These are phyloP conservation scores for Camponotus floridanus DNA, from an alignment of 1,140 invertebrate species.

Conservation along the genomic window DNA sequence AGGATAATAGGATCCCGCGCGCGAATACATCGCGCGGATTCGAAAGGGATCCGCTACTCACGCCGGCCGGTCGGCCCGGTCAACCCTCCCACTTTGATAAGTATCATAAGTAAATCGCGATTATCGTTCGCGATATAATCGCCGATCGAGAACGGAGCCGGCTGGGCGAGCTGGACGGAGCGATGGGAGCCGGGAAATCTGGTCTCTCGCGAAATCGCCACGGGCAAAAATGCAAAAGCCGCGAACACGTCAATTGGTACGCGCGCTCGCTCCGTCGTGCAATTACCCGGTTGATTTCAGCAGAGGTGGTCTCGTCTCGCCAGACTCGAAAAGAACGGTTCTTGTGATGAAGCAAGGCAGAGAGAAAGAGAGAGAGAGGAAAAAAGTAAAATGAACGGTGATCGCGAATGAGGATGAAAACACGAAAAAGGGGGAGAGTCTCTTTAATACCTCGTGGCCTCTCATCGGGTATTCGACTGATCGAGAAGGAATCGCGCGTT, in stretches of 20 bases:
- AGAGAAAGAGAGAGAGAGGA: background rate
- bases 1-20: slow-evolving; percentile 51
- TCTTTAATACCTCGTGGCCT: slow-evolving; percentile 70
- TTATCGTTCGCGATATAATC: slow-evolving; percentile 65
- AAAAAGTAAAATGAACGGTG: background rate
- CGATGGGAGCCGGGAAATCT: slow-evolving; percentile 52
- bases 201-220: slow-evolving; percentile 69
- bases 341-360: background rate
- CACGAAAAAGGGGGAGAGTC: slow-evolving; percentile 27
- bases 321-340: slow-evolving; percentile 20
- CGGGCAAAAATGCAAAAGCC: slow-evolving; percentile 75
- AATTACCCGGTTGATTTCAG: slow-evolving; percentile 76
- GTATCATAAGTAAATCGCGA: slow-evolving; percentile 79
- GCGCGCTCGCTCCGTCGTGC: slow-evolving; percentile 64
- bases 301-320: slow-evolving; percentile 43
- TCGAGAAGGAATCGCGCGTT: slow-evolving; percentile 57
- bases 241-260: slow-evolving; percentile 49
- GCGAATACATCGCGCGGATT: slow-evolving; percentile 20
- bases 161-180: background rate
- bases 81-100: slow-evolving; percentile 62
- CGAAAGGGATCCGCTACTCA: slow-evolving; percentile 68
- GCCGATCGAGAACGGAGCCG: slow-evolving; percentile 59
- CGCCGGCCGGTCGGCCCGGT: slow-evolving; percentile 26
- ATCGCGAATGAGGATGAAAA: slow-evolving; percentile 22
- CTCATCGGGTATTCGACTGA: slow-evolving; percentile 65